Evolutionary conservation across 2,797 vertebrate genomes (phyloP), one percentile per base, ranked within the genome.

Genomic region (Petrocephalus sullivani): DNA sequence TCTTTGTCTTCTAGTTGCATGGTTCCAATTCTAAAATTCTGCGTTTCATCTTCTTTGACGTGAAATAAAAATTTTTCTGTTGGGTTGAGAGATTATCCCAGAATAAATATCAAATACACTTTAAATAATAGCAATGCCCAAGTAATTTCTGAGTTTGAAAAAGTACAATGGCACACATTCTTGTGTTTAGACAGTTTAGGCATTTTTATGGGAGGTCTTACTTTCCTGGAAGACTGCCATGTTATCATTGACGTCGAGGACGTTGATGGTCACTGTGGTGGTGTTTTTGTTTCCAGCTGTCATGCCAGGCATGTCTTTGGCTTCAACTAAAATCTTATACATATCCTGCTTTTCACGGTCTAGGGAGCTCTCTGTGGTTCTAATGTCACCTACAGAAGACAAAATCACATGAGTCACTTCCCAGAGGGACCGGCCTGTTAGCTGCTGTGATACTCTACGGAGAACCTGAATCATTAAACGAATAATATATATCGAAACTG

Each of bases 171-270:
- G 16, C 7, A 12, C 86, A 67, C 51, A 46, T 12, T 51, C 21
- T 12, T 23, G 3, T 3, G 53, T 21, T 14, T 7, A 12, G 7
- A 14, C 28, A 10, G 28, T 58, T 54, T 54, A 12, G 6, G 10
- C 53, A 54, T 10, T 85, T 23, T 87, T 5, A 14, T 53, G 33
- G 19, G 49, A 54, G 1, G n/a, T 90, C 94, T 94, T 91, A 98
- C 98, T 0, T 90, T 90, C 89, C 78, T 93, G 95, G 91, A 99
- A 99, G 67, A 93, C 92, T 0, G 97, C 97, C 3, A 95, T 93
- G 92, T 99, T 99, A 94, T 99, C 98, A 0, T 99, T 99, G 93
- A 94, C 92, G 89, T 99, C 98, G 0, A 61, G 91, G 90, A 99
- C 90, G 19, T 89, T 94, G 92, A 99, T 95, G 88, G 94, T 93